Evolutionary conservation across 2,797 vertebrate genomes (phyloP).

Genomic region (Thaleichthys pacificus): DNA sequence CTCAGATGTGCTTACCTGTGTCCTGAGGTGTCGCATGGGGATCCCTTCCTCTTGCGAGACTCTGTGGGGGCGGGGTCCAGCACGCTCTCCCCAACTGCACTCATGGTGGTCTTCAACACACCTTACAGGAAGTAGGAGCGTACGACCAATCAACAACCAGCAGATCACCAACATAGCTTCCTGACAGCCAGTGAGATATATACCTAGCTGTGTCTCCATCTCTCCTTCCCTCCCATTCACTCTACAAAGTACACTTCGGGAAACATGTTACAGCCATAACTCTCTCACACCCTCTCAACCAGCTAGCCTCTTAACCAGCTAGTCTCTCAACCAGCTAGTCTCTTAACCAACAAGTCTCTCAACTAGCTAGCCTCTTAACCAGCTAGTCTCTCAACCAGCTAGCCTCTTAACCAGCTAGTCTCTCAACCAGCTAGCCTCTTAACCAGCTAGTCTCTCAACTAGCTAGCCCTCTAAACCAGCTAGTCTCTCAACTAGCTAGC

Average conservation of each 20-base stretch:
- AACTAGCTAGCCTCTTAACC: too few relatives aligned
- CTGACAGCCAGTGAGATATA: constrained; percentile 4
- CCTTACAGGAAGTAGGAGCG: constrained; percentile 57
- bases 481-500: too few relatives aligned
- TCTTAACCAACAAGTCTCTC: too few relatives aligned
- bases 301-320: not conserved
- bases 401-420: too few relatives aligned
- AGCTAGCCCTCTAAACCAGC: too few relatives aligned
- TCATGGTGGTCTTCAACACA: constrained; percentile 90
- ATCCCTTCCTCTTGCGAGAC: constrained; percentile 91
- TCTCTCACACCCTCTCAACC: too few relatives aligned
- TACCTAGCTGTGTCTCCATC: not conserved
- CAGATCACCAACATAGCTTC: not conserved
- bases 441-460: too few relatives aligned
- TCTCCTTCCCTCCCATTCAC: not conserved
- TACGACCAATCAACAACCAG: not conserved
- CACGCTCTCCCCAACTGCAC: constrained; percentile 89
- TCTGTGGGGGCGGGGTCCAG: constrained; percentile 86
- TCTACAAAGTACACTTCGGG: not conserved
- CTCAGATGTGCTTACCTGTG: constrained; percentile 77
- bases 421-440: too few relatives aligned
- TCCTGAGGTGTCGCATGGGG: constrained; percentile 87
- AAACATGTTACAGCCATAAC: too few relatives aligned
- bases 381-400: too few relatives aligned
- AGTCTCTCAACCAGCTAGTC: too few relatives aligned